phyloP scores from a whole-genome alignment of 64 coral and sea anemone genomes.

The Montipora capricornis region DNA sequence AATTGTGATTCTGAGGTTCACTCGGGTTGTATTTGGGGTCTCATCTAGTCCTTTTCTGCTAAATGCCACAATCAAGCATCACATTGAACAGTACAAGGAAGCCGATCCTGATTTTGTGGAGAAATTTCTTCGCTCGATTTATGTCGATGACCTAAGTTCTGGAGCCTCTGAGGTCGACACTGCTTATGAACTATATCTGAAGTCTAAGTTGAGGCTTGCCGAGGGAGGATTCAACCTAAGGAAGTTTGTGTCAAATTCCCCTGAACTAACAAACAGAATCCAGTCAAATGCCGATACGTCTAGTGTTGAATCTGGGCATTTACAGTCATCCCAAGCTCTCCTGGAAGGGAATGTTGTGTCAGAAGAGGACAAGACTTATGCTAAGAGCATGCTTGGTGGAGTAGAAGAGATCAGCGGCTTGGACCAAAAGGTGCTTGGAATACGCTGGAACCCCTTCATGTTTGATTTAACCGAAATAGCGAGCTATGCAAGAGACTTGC shows the following conservation, averaged over 20 bases:
- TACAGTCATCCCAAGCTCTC: neutral
- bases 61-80: constrained; percentile 49
- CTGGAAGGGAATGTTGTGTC: neutral
- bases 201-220: constrained; percentile 27
- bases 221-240: constrained; percentile 64
- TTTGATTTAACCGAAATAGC: too few species aligned
- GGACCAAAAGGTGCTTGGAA: too few species aligned
- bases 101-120: constrained; percentile 10
- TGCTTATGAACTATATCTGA: constrained; percentile 28
- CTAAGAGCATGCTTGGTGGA: neutral
- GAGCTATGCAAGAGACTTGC: too few species aligned
- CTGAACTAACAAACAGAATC: constrained; percentile 11
- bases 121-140: constrained; percentile 16
- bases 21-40: constrained; percentile 55
- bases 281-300: neutral
- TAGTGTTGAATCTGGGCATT: too few species aligned
- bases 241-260: constrained; percentile 50
- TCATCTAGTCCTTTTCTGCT: constrained; percentile 38
- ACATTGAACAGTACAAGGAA: constrained; percentile 40
- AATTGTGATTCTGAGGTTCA: constrained; percentile 51
- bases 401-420: neutral
- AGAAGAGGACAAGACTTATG: constrained; percentile 8
- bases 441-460: too few species aligned
- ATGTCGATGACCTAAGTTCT: constrained; percentile 36
- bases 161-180: neutral